A percentile compares a stretch with the other conserved stretches of the same genome.
Conservation (phyloP, 2,888 invertebrate species). For the Pseudoips prasinana region DNA sequence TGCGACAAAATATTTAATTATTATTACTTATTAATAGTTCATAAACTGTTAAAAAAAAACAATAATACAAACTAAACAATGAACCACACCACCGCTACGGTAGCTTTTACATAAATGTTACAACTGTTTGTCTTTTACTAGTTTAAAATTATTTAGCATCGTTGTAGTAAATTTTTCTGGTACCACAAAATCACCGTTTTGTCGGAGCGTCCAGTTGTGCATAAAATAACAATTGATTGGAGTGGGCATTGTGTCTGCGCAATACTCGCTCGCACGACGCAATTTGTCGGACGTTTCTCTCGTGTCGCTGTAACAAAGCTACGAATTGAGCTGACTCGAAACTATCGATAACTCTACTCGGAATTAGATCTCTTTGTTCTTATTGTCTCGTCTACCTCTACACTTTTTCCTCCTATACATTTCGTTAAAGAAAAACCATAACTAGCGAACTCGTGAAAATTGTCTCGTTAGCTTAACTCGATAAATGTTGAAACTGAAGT, state of each 20-base stretch:
- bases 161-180: conserved; percentile 35
- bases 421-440: conserved; percentile 45
- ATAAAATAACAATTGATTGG: conserved; percentile 66
- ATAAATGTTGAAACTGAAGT: conserved; percentile 48
- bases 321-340: conserved; percentile 61
- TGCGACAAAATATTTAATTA: too few species aligned
- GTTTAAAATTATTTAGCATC: conserved; percentile 31
- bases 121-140: conserved; percentile 23
- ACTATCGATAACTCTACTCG: conserved; percentile 61
- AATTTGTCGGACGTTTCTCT: conserved; percentile 73
- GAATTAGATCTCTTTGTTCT: conserved; percentile 67
- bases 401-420: conserved; percentile 36
- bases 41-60: conserved; percentile 5
- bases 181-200: conserved; percentile 34
- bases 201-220: conserved; percentile 46
- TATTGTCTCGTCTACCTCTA: conserved; percentile 35
- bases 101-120: conserved; percentile 6
- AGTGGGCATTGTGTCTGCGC: conserved; percentile 48
- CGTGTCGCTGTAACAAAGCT: conserved; percentile 65
- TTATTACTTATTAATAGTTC: conserved; percentile 3
- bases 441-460: conserved; percentile 43
- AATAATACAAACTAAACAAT: conserved; percentile 19
- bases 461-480: conserved; percentile 52
- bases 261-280: conserved; percentile 54
- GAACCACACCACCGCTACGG: background rate